Evolutionary conservation across 2,888 invertebrate species (phyloP).

Genomic region (Patella depressa): DNA sequence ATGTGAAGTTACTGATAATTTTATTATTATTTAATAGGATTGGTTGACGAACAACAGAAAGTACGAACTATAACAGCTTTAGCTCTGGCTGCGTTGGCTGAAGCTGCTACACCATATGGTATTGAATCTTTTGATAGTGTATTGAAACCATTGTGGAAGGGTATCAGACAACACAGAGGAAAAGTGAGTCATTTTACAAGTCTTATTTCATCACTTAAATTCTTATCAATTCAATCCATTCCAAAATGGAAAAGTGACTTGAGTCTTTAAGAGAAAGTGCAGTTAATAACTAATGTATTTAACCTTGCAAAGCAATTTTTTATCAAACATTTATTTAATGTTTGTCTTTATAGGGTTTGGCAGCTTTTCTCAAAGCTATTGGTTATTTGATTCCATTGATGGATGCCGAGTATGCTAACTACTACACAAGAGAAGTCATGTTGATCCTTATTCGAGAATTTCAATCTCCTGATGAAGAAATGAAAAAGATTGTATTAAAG

Average conservation of each 20-base stretch:
- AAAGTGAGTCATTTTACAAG: conserved; percentile 70
- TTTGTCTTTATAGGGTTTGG: conserved; percentile 82
- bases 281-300: too few relatives aligned
- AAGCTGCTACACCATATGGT: conserved; percentile 99
- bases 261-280: too few relatives aligned
- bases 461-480: conserved; percentile 99
- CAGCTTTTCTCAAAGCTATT: conserved; percentile 99
- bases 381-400: conserved; percentile 99
- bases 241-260: too few relatives aligned
- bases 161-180: conserved; percentile 87
- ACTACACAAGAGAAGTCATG: conserved; percentile 99
- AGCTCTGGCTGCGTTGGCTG: conserved; percentile 97
- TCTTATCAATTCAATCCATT: too few relatives aligned
- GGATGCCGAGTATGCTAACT: conserved; percentile 99
- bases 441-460: conserved; percentile 98
- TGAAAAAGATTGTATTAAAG: conserved; percentile 99
- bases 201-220: too few relatives aligned
- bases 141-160: conserved; percentile 98
- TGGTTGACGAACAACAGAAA: conserved; percentile 99
- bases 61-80: conserved; percentile 98
- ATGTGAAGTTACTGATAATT: too few relatives aligned
- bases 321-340: background rate
- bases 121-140: conserved; percentile 99
- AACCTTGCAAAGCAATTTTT: too few relatives aligned
- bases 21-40: conserved; percentile 73